phyloP scores from a whole-genome alignment of 2,797 vertebrate genomes.

The Enoplosus armatus region DNA sequence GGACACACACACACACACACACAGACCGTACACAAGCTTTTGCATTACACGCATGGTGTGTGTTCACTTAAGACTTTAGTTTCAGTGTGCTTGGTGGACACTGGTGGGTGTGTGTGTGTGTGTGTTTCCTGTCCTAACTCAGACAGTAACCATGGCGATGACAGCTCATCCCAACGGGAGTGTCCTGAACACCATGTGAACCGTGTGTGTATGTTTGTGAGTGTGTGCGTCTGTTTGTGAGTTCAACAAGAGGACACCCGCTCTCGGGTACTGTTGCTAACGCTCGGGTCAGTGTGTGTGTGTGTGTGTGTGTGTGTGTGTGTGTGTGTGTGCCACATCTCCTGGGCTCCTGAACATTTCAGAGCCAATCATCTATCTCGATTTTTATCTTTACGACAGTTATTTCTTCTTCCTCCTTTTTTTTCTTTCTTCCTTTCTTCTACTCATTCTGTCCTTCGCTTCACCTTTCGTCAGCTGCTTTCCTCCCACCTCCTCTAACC shows the following conservation, averaged over 20 bases:
- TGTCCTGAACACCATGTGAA: slow-evolving; percentile 60
- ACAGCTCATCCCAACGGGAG: slow-evolving; percentile 65
- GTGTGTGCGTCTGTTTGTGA: slow-evolving; percentile 43
- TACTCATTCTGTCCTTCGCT: slow-evolving; percentile 30
- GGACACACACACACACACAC: slow-evolving; percentile 39
- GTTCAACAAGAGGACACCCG: slow-evolving; percentile 81
- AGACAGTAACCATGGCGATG: slow-evolving; percentile 53
- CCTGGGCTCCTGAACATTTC: slow-evolving; percentile 63
- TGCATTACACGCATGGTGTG: slow-evolving; percentile 23
- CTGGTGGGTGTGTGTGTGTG: slow-evolving; percentile 20
- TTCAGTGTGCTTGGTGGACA: slow-evolving; percentile 35
- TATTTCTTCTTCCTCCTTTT: slow-evolving; percentile 1
- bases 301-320: slow-evolving; percentile 39
- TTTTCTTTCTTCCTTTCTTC: background rate
- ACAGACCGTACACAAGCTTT: slow-evolving; percentile 17
- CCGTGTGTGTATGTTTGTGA: slow-evolving; percentile 32
- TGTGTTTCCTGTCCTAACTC: slow-evolving; percentile 65
- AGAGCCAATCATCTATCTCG: slow-evolving; percentile 58
- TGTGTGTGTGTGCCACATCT: slow-evolving; percentile 41
- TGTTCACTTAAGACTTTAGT: slow-evolving; percentile 33
- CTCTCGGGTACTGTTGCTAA: slow-evolving; percentile 52
- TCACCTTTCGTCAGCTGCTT: slow-evolving; percentile 19
- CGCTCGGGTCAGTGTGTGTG: slow-evolving; percentile 64
- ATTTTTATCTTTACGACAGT: slow-evolving; percentile 53
- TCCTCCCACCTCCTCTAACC: background rate